Evolutionary conservation across 2,113 vertebrate species (phyloP), one percentile per base, ranked within the genome.

Genomic region (Periophthalmodon schlosseri): DNA sequence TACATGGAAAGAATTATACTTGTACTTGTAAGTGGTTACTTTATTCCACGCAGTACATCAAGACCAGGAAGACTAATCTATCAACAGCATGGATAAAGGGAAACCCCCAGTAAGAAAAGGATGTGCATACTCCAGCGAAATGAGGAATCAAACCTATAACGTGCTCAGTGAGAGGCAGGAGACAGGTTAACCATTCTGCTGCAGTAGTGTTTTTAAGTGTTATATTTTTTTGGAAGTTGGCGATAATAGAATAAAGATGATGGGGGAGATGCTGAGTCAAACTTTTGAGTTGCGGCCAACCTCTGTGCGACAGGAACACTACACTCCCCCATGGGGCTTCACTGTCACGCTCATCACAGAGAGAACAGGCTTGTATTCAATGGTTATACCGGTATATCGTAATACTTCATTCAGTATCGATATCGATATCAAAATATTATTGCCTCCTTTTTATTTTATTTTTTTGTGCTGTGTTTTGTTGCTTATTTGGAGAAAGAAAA

Each of bases 211-310:
- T 57, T 21, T 23, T n/a, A 44, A 44, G 39, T 57, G 21, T 21
- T 57, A n/a, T 23, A 57, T 57, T 24, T 57, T 57, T 23, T 57
- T 23, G n/a, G 54, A 21, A 21, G 54, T 56, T 21, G 20, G 21
- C 12, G 11, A 57, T 57, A 57, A 57, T 13, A n/a, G 56, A 24
- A 57, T 23, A 57, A 57, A 57, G 21, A 23, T 57, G 56, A 57
- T 57, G 21, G 21, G 21, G 56, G 56, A 23, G n/a, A 12, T 57
- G 56, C 56, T 57, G 56, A 57, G 56, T 57, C 56, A 57, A 57
- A 57, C 56, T 57, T 23, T 57, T 57, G 56, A 57, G 56, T 57
- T 21, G 56, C 56, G 56, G 23, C 56, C 56, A 57, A 23, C 52
- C 52, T 6, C 52, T 56, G 52, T n/a, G 52, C 52, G 52, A 56